Evolutionary conservation across 1,140 invertebrate species (phyloP), one percentile per base, ranked within the genome.

Genomic region (Globodera rostochiensis): DNA sequence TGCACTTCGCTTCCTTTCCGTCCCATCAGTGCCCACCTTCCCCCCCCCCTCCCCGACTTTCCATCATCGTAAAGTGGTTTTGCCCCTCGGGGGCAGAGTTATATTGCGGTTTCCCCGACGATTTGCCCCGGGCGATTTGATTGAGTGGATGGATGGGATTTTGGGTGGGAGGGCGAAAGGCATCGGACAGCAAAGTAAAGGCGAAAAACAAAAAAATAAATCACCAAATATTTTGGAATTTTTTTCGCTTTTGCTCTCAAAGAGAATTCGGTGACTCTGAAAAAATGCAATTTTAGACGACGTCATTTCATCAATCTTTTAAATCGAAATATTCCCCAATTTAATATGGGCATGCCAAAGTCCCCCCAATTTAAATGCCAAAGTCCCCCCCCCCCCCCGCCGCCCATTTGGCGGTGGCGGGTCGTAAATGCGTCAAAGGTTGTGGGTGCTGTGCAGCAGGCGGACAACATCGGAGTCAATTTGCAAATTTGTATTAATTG

Each of bases 61-160:
- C 57, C 53, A n/a, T 78, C 76, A 78, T 78, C 76, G 76, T 78
- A 78, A 78, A 78, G 76, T 78, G 76, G 76, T 78, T 78, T 76
- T 53, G 53, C 69, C 50, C 70, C 76, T 25, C 21, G 11, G 66
- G 57, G 57, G 57, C 57, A 60, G 25, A 36, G 57, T 60, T 78
- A 25, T 49, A 11, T 78, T 36, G 69, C 46, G 69, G 45, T 64
- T 60, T 64, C 46, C 70, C 49, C 50, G 49, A 67, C 57, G 57
- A 60, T 60, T 60, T 60, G 57, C 57, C 57, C 57, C 57, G 66
- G 64, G 76, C 70, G 21, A 67, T 25, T 69, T 78, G 76, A 78
- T 78, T 64, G 76, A 78, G 70, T 64, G 45, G 70, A 64, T 45
- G 46, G 64, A 75, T 47, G 64, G 69, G 49, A 77, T 21, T 69